These are phyloP conservation scores for Cottus gobio DNA, from an alignment of 2,113 vertebrate species.

Conservation along the genomic window DNA sequence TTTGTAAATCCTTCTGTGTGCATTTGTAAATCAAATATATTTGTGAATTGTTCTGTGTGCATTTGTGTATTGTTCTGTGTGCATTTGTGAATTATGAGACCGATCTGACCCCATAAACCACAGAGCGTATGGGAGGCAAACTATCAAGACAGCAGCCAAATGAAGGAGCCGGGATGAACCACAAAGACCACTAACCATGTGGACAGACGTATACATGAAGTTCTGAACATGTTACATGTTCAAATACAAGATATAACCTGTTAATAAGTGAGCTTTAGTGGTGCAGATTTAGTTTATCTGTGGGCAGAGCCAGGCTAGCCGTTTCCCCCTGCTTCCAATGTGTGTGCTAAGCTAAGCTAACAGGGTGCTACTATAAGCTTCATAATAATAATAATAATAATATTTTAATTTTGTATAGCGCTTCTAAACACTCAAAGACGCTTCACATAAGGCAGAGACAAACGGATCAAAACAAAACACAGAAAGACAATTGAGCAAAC, in stretches of 20 bases:
- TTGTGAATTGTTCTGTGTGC: too few species aligned
- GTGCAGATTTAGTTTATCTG: background rate
- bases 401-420: too few species aligned
- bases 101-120: too few species aligned
- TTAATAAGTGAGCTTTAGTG: background rate
- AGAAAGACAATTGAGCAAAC: too few species aligned
- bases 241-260: background rate
- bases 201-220: background rate
- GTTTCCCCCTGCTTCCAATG: background rate
- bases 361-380: background rate
- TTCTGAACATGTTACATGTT: background rate
- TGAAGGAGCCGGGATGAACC: constrained; percentile 50
- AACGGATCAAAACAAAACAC: too few species aligned
- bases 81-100: too few species aligned
- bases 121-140: background rate
- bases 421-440: too few species aligned
- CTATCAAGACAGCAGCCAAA: constrained; percentile 24
- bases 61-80: too few species aligned
- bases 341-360: constrained; percentile 2
- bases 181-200: constrained; percentile 1
- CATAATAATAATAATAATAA: too few species aligned
- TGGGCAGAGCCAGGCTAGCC: background rate
- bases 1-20: too few species aligned
- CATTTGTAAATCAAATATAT: too few species aligned
- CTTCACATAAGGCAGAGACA: too few species aligned